Evolutionary conservation across 2,888 invertebrate species (phyloP), one percentile per base, ranked within the genome.

Genomic region (Steinernema hermaphroditum): DNA sequence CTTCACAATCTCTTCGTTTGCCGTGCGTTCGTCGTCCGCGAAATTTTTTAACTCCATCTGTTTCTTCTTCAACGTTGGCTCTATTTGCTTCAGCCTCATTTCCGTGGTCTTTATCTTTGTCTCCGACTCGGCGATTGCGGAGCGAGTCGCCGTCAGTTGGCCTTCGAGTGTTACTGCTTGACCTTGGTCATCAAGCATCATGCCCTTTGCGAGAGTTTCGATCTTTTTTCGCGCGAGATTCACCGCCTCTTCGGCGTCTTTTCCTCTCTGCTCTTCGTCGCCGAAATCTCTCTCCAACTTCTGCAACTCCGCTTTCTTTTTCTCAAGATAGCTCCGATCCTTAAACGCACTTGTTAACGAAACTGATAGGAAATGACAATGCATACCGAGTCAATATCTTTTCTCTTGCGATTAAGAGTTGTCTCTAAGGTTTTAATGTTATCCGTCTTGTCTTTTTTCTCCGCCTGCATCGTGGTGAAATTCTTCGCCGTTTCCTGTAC

Each of bases 201-300:
- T 89, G 12, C 96, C 96, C 41, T 92, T 90, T 84, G 92, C 92
- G 49, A 94, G 91, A 24, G 94, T 94, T 84, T 96, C 92, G 84
- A 92, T 93, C 78, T 91, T 91, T 77, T 91, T 91, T 88, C 94
- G 92, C 0, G 94, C 93, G 43, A 89, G 90, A 9, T 89, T 89
- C 78, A 93, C 90, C 0, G 91, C 91, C 71, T 91, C 91, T 16
- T 90, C 90, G 86, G 93, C 92, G 0, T 87, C 86, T 71, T 90
- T 89, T 83, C 92, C 92, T 6, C 91, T 90, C 27, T 90, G 88
- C 76, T 92, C 91, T 12, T 94, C 89, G 1, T 88, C 89, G 74
- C 91, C 91, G 85, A 93, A 92, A 41, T 62, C 29, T 16, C 8
- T 19, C 32, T 62, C 62, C 29, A 16, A 14, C 37, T 50, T 72